Conservation (phyloP, 2,888 invertebrate genomes). For the Napeogenes sylphis region DNA sequence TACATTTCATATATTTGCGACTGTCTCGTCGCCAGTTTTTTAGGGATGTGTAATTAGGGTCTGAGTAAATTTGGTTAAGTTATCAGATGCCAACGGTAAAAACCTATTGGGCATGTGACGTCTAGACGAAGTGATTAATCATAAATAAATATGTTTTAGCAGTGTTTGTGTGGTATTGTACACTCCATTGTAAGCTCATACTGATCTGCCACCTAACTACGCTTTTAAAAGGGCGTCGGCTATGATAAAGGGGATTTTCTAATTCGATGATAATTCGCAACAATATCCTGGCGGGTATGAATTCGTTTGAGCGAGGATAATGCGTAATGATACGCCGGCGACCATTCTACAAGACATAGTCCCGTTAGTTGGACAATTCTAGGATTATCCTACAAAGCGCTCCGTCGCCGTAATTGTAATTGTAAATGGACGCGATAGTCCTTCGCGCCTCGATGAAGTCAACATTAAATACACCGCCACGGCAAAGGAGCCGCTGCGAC, state of each 20-base stretch:
- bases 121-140: constrained; percentile 41
- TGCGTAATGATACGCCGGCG: constrained; percentile 70
- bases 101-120: constrained; percentile 43
- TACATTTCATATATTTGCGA: constrained; percentile 68
- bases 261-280: constrained; percentile 72
- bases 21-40: constrained; percentile 76
- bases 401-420: constrained; percentile 46
- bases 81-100: constrained; percentile 52
- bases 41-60: constrained; percentile 69
- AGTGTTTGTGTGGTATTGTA: constrained; percentile 16
- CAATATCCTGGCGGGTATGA: constrained; percentile 55
- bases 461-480: constrained; percentile 50
- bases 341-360: constrained; percentile 52
- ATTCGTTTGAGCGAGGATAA: constrained; percentile 60
- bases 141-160: constrained; percentile 15
- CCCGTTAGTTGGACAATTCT: constrained; percentile 68
- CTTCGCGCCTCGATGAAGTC: constrained; percentile 73
- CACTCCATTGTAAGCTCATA: constrained; percentile 40
- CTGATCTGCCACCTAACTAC: constrained; percentile 73
- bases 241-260: constrained; percentile 57
- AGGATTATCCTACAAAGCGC: constrained; percentile 70
- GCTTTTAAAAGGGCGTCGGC: constrained; percentile 58
- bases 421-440: constrained; percentile 59
- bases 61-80: constrained; percentile 61
- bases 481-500: constrained; percentile 55